phyloP scores from a whole-genome alignment of 2,113 vertebrate genomes.

The Paraplagusia blochii region DNA sequence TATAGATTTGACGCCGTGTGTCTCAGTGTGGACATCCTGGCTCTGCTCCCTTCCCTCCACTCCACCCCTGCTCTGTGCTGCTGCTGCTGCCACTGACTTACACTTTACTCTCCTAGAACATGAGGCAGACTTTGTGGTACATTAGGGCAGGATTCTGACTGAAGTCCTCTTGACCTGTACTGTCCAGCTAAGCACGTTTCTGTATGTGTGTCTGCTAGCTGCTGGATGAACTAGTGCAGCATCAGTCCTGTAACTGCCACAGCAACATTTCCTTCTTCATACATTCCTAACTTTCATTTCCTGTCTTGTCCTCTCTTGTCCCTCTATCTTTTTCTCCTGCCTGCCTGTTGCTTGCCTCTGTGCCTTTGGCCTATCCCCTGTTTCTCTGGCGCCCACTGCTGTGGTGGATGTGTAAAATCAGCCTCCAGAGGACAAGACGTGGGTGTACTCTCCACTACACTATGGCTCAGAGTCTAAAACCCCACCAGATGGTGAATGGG shows the following conservation, averaged over 20 bases:
- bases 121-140: too few relatives aligned
- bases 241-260: conserved; percentile 60
- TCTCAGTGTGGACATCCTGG: conserved; percentile 51
- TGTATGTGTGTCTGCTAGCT: conserved; percentile 29
- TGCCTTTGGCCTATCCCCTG: conserved; percentile 71
- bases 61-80: conserved; percentile 32
- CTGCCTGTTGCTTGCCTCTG: conserved; percentile 78
- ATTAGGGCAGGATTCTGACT: neutral
- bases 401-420: conserved; percentile 80
- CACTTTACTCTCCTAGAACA: conserved; percentile 7
- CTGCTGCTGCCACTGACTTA: neutral
- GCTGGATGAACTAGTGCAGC: conserved; percentile 35
- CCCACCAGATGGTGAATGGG: conserved; percentile 87
- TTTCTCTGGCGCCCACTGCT: conserved; percentile 80
- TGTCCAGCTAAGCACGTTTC: conserved; percentile 18
- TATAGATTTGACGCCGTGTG: conserved; percentile 55
- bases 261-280: conserved; percentile 67
- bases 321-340: conserved; percentile 66
- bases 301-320: conserved; percentile 72
- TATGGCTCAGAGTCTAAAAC: conserved; percentile 88
- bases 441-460: conserved; percentile 99
- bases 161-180: conserved; percentile 10
- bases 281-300: conserved; percentile 75
- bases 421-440: conserved; percentile 96
- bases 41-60: conserved; percentile 42